phyloP scores from a whole-genome alignment of 2,888 invertebrate genomes.

The Monopis laevigella region DNA sequence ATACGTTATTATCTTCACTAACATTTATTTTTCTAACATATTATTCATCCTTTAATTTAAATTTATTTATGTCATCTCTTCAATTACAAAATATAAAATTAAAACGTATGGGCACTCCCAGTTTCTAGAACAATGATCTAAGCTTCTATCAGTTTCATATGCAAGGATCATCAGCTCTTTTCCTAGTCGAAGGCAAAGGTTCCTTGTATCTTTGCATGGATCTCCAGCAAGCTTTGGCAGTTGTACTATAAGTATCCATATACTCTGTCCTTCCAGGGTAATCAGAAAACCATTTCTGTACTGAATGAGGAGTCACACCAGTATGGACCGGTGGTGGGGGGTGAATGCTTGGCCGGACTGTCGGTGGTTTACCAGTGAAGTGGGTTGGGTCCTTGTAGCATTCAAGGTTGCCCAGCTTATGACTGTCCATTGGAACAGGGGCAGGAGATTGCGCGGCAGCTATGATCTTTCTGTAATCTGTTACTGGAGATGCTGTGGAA shows the following conservation, averaged over 20 bases:
- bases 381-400: conserved; percentile 72
- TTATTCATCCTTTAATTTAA: too few species aligned
- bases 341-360: conserved; percentile 63
- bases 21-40: too few species aligned
- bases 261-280: conserved; percentile 71
- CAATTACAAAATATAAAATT: too few species aligned
- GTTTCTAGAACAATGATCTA: too few species aligned
- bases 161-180: conserved; percentile 66
- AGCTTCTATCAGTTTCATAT: too few species aligned
- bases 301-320: conserved; percentile 50
- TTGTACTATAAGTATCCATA: conserved; percentile 66
- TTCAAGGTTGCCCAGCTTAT: conserved; percentile 60
- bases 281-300: conserved; percentile 63
- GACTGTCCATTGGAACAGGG: conserved; percentile 65
- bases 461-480: conserved; percentile 64
- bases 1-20: too few species aligned
- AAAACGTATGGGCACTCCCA: too few species aligned
- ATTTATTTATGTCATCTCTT: too few species aligned
- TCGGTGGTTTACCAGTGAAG: conserved; percentile 60
- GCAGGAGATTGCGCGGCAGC: conserved; percentile 70
- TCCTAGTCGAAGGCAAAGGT: conserved; percentile 69
- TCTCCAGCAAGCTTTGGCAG: conserved; percentile 67
- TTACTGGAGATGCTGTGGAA: conserved; percentile 53
- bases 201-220: conserved; percentile 71
- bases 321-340: conserved; percentile 49